A percentile compares a stretch with the other conserved stretches of the same genome.
These are phyloP conservation scores for Pterophyllum scalare DNA, from an alignment of 2,113 vertebrate genomes.

Conservation along the genomic window DNA sequence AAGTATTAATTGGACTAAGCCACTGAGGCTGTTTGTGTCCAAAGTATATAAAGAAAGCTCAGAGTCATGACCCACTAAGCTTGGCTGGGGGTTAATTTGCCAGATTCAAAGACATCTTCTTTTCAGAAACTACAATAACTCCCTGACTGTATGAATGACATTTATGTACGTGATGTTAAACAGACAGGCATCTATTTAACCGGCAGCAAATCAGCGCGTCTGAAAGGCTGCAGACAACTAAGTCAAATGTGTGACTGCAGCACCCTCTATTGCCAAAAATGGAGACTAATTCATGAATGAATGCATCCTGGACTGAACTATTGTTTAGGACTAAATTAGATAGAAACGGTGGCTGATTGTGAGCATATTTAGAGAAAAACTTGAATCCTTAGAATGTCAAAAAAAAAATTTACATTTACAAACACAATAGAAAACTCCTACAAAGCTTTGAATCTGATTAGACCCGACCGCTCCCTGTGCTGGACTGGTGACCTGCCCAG, in stretches of 20 bases:
- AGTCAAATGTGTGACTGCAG: conserved; percentile 42
- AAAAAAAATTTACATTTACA: background rate
- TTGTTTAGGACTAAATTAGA: background rate
- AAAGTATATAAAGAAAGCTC: background rate
- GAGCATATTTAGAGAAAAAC: background rate
- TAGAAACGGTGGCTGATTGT: background rate
- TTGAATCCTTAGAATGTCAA: background rate
- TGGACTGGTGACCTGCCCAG: no score
- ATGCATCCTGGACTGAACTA: background rate
- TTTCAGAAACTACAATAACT: conserved; percentile 11
- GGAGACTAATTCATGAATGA: background rate
- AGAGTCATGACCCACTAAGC: background rate
- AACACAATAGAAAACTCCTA: background rate
- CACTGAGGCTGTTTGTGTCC: background rate
- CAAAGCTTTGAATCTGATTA: background rate
- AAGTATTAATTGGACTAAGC: background rate
- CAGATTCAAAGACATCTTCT: background rate
- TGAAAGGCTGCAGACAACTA: background rate
- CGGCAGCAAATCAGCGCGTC: background rate
- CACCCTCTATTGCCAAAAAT: conserved; percentile 73
- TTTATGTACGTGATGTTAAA: background rate
- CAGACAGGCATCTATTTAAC: background rate
- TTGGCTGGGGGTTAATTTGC: background rate
- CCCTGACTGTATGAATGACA: background rate
- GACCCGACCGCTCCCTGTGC: background rate